Evolutionary conservation across 1,140 invertebrate species (phyloP).

Genomic region (Tetragonula clypearis): DNA sequence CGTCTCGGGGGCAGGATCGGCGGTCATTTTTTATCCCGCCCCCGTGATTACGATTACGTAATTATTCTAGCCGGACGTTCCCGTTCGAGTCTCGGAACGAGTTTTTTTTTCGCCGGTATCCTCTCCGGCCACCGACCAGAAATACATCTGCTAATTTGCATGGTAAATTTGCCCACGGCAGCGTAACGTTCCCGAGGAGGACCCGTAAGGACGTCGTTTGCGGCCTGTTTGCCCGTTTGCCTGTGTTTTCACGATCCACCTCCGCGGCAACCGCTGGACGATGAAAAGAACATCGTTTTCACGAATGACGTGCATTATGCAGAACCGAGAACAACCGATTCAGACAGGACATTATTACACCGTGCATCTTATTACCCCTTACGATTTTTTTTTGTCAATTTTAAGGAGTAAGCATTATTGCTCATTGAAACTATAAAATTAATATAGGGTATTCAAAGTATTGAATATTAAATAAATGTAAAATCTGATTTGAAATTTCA

Average conservation of each 20-base stretch:
- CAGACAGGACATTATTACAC: neutral
- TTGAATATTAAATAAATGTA: too few relatives aligned
- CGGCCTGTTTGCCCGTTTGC: conserved; percentile 20
- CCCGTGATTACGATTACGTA: conserved; percentile 59
- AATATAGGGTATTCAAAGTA: too few relatives aligned
- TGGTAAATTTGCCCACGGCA: conserved; percentile 66
- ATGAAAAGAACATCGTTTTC: conserved; percentile 19
- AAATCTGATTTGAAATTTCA: too few relatives aligned
- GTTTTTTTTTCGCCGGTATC: conserved; percentile 54
- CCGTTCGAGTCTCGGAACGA: conserved; percentile 48
- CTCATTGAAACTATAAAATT: too few relatives aligned
- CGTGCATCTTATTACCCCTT: neutral
- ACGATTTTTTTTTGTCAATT: too few relatives aligned
- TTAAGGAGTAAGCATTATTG: too few relatives aligned
- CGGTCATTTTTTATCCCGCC: conserved; percentile 28
- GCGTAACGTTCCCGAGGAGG: conserved; percentile 60
- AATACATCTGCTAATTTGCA: conserved; percentile 70
- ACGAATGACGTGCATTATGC: neutral
- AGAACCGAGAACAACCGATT: too few relatives aligned
- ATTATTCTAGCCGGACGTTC: conserved; percentile 65
- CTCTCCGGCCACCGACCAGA: conserved; percentile 17
- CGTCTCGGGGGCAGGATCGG: conserved; percentile 11
- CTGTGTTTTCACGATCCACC: conserved; percentile 15
- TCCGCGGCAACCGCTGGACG: neutral
- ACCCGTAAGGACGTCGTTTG: conserved; percentile 51